Base-by-base conservation (phyloP, 1,140 invertebrate genomes). In the Cyclargus thomasi region DNA sequence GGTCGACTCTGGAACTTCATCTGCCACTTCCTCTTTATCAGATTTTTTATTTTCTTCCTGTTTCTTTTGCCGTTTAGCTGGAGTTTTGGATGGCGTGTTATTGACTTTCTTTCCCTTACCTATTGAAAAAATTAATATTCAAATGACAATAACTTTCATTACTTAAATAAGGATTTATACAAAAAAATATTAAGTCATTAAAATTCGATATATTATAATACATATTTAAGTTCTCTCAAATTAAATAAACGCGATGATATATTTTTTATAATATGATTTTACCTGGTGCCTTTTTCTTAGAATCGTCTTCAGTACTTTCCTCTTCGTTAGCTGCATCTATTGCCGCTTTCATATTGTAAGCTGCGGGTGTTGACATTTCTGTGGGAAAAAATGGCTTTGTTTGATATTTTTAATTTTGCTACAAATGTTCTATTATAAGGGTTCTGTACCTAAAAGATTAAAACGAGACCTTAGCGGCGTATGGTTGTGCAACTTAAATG, bases 281-380 rank as follows among this genome's bases (percentile, higher is more conserved):
- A 86, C 85, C 81, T 67, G 77, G 73, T 16, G 79, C 57, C 17
- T 74, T 73, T 23, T 80, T 82, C 67, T 88, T 86, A 1, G 68
- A 17, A 2, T 83, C 75, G 0, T 77, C 55, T 16, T 66, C 68
- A 59, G 55, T 7, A 16, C 72, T 14, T 63, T 78, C 76, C 8
- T 77, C 75, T 8, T 83, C 80, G 23, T 85, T 89, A 2, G 80
- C 80, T 0, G 79, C 78, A 10, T 84, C 81, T 0, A 88, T 68
- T 0, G 85, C 71, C 0, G 82, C 55, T 20, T 79, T 81, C 82
- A 86, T 86, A 0, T 79, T 82, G 63, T 81, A 79, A 3, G 81
- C 70, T 16, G 78, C 76, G 0, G 86, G 82, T 16, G 73, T 23
- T 3, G 82, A 79, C 82, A 89, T 77, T 71, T 86, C 86, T 88